A percentile compares a stretch with the other conserved stretches of the same genome.
Evolutionary conservation across 92 coral and sea anemone genomes (phyloP).

Genomic region (Pocillopora meandrina): DNA sequence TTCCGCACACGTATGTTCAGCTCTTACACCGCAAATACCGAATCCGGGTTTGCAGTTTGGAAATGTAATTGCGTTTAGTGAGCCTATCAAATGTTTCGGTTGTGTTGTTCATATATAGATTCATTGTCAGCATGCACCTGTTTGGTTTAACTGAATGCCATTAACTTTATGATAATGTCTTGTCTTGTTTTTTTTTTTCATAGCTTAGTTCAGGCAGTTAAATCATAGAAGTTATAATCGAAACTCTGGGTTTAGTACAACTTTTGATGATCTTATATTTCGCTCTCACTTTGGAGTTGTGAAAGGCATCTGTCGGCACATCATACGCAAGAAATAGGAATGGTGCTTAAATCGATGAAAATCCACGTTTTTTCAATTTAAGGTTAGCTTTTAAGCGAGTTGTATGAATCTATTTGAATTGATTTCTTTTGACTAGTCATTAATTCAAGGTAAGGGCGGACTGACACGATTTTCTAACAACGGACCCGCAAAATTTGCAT

Average conservation of each 20-base stretch:
- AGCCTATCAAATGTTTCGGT: not conserved
- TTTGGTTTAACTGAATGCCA: conserved; percentile 1
- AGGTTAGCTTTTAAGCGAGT: not conserved
- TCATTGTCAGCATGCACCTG: conserved; percentile 10
- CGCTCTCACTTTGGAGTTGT: not conserved
- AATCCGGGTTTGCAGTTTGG: not conserved
- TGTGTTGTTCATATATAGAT: not conserved
- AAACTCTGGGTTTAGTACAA: not conserved
- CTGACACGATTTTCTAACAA: not conserved
- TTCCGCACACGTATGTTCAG: too few species aligned
- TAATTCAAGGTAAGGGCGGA: conserved; percentile 12
- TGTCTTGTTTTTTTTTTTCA: not conserved
- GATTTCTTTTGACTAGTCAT: not conserved
- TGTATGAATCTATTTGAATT: conserved; percentile 2
- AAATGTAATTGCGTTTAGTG: not conserved
- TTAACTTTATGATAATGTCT: conserved; percentile 17
- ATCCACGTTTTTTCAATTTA: too few species aligned
- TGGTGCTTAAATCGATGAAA: too few species aligned
- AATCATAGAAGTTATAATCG: conserved; percentile 6
- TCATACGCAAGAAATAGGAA: not conserved
- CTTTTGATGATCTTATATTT: not conserved
- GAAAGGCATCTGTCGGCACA: not conserved
- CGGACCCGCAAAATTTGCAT: conserved; percentile 30
- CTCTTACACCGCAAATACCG: not conserved
- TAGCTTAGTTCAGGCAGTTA: conserved; percentile 13